Base-by-base conservation (phyloP, 2,113 vertebrate species). In the Drymodes brunneopygia region DNA sequence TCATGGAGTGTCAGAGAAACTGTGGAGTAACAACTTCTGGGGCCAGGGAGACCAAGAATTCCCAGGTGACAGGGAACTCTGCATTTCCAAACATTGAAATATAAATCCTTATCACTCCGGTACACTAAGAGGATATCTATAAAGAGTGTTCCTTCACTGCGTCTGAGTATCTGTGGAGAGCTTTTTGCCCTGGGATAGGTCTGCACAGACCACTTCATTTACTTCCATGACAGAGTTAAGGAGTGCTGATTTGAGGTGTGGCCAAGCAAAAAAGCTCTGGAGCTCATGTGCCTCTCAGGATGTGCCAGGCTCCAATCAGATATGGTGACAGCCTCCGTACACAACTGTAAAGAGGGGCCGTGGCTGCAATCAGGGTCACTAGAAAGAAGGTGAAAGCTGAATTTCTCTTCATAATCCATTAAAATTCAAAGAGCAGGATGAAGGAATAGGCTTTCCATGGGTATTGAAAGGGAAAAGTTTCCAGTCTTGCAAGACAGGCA, bases 1-100 rank as follows among this genome's bases (percentile, higher is more conserved):
- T 40, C 58, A 48, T 5, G 28, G 31, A 47, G 11, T 29, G 6
- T 48, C 13, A 65, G 25, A 75, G 22, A 90, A 14, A 86, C 10
- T 0, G 0, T 7, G 7, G 20, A 91, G 11, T 6, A 81, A 64
- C 24, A 51, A 5, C 17, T 83, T 62, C 38, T 66, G 18, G 6
- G 23, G 42, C 28, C 50, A 88, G n/a, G 73, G 45, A 27, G 36
- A 57, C 31, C 40, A 88, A 58, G 47, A 47, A 66, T 19, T 29
- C 60, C 27, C 21, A 91, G 27, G 18, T 21, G 45, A 35, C 4
- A 29, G 29, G 28, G 10, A 69, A 72, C 15, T 19, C 23, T 9
- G 2, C 22, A 23, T 54, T 81, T 66, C 18, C 27, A 66, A 62
- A 42, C 1, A 8, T 2, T 58, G 48, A 77, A 62, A 58, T 36